phyloP scores from a whole-genome alignment of 2,113 vertebrate species.

The Psammodynastes pulverulentus region DNA sequence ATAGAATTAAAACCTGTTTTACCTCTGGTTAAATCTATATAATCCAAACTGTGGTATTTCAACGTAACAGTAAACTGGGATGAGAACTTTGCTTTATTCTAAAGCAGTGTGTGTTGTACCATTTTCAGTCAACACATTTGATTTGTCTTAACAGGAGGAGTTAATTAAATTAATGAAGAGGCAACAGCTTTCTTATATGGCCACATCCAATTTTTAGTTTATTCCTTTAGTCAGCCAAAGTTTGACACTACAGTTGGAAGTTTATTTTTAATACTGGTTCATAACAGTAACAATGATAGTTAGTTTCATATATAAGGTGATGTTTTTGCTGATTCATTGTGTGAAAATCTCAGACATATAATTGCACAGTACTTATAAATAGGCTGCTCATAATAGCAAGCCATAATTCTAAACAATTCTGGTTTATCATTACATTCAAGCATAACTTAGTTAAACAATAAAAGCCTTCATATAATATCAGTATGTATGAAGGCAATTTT shows the following conservation, averaged over 20 bases:
- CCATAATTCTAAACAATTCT: neutral
- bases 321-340: neutral
- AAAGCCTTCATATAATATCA: neutral
- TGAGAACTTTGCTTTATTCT: neutral
- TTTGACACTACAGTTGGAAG: neutral
- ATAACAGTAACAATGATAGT: neutral
- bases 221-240: neutral
- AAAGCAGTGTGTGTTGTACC: neutral
- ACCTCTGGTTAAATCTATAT: neutral
- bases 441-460: neutral
- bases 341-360: neutral
- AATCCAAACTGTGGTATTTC: neutral
- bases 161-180: neutral
- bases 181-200: neutral
- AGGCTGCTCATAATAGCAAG: neutral
- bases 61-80: neutral
- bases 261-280: neutral
- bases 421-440: neutral
- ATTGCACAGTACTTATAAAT: neutral
- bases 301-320: neutral
- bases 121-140: neutral
- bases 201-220: neutral
- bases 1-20: neutral
- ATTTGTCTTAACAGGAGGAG: neutral
- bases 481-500: neutral